These are phyloP conservation scores for Triplophysa siluroides DNA, from an alignment of 2,113 vertebrate genomes.

Conservation along the genomic window DNA sequence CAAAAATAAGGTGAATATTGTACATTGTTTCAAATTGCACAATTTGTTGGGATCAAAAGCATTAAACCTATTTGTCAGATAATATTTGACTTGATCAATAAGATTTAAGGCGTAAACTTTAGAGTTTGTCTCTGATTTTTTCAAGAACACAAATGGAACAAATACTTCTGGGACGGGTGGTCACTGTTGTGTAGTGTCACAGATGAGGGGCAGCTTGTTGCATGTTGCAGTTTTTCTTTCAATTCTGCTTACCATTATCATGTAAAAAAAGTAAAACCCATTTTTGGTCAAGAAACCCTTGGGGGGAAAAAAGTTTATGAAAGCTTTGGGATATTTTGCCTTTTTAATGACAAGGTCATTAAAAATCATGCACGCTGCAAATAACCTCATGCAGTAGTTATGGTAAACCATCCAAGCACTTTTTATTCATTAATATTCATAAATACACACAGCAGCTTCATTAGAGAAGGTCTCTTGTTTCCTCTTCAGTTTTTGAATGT, in stretches of 20 bases:
- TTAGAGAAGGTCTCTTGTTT: slow-evolving; percentile 85
- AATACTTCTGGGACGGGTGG: not conserved
- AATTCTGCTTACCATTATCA: slow-evolving; percentile 47
- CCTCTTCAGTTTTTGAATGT: slow-evolving; percentile 92
- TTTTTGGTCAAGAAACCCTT: slow-evolving; percentile 70
- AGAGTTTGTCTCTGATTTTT: too few species aligned
- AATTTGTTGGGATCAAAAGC: too few species aligned
- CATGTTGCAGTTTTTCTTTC: slow-evolving; percentile 60
- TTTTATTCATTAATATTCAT: slow-evolving; percentile 99
- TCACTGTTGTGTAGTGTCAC: not conserved
- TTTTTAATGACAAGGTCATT: slow-evolving; percentile 93
- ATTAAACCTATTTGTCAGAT: too few species aligned
- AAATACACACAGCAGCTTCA: slow-evolving; percentile 99
- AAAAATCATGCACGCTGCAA: slow-evolving; percentile 98
- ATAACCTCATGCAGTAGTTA: slow-evolving; percentile 99
- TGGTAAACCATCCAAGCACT: slow-evolving; percentile 99
- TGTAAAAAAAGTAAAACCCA: slow-evolving; percentile 46
- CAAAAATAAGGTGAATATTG: too few species aligned
- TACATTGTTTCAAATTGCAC: too few species aligned
- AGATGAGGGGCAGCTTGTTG: slow-evolving; percentile 53
- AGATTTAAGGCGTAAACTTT: too few species aligned
- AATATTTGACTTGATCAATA: too few species aligned
- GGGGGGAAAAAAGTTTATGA: slow-evolving; percentile 84
- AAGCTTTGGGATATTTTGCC: slow-evolving; percentile 84
- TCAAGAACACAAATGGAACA: not conserved